A percentile compares a stretch with the other conserved stretches of the same genome.
phyloP scores from a whole-genome alignment of 2,888 invertebrate genomes.

The Iselma pallidipennis region DNA sequence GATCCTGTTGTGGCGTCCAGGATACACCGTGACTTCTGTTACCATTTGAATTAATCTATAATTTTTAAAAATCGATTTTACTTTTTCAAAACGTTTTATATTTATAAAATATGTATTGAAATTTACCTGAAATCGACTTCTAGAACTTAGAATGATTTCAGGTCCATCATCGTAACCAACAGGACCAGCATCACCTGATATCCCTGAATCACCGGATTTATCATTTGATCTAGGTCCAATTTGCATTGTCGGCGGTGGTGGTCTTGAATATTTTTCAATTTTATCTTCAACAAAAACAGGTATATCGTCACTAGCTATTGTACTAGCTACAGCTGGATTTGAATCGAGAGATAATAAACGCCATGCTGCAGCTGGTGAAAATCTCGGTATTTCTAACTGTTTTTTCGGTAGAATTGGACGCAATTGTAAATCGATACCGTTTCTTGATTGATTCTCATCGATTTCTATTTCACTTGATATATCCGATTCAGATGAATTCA shows the following conservation, averaged over 20 bases:
- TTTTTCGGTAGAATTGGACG: slow-evolving; percentile 81
- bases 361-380: slow-evolving; percentile 86
- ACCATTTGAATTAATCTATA: slow-evolving; percentile 1
- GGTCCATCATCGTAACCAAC: slow-evolving; percentile 60
- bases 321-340: slow-evolving; percentile 36
- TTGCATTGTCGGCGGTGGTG: slow-evolving; percentile 57
- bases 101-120: neutral
- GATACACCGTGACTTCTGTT: slow-evolving; percentile 46
- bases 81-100: too few relatives aligned
- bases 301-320: slow-evolving; percentile 47
- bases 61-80: neutral
- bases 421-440: slow-evolving; percentile 71
- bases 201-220: slow-evolving; percentile 83
- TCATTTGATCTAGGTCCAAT: slow-evolving; percentile 63
- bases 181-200: slow-evolving; percentile 76
- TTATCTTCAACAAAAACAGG: slow-evolving; percentile 58
- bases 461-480: slow-evolving; percentile 61
- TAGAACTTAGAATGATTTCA: slow-evolving; percentile 48
- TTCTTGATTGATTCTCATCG: slow-evolving; percentile 50
- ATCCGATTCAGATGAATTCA: slow-evolving; percentile 61
- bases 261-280: slow-evolving; percentile 61
- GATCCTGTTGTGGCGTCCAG: slow-evolving; percentile 88
- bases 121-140: slow-evolving; percentile 46
- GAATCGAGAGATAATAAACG: slow-evolving; percentile 70
- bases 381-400: slow-evolving; percentile 74